Evolutionary conservation across 2,888 invertebrate species (phyloP).

Genomic region (Orthonychiurus folsomi): DNA sequence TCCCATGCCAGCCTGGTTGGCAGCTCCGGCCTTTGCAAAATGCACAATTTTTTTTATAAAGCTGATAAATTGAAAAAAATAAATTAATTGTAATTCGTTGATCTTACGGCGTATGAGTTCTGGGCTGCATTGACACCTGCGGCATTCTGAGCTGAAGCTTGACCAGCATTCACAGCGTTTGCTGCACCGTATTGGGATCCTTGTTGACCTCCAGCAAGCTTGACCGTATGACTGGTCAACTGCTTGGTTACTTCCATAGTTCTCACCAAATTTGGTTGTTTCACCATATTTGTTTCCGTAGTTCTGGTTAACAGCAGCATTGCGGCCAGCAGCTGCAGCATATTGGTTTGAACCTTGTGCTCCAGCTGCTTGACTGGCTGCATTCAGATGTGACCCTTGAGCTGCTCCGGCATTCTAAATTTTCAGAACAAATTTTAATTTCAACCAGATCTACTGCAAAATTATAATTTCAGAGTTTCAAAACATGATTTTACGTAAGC

Average conservation of each 20-base stretch:
- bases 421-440: background rate
- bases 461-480: too few relatives aligned
- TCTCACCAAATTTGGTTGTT: conserved; percentile 24
- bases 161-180: conserved; percentile 21
- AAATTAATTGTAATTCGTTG: too few relatives aligned
- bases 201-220: conserved; percentile 18
- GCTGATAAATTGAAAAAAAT: background rate
- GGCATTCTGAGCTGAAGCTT: conserved; percentile 18
- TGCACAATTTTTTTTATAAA: background rate
- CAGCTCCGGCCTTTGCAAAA: background rate
- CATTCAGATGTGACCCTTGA: conserved; percentile 13
- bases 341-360: conserved; percentile 15
- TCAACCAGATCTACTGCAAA: too few relatives aligned
- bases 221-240: conserved; percentile 21
- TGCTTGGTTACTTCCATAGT: conserved; percentile 18
- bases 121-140: conserved; percentile 7
- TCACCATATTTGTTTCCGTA: conserved; percentile 24
- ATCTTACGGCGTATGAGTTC: background rate
- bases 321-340: conserved; percentile 15
- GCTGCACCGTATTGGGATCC: conserved; percentile 17
- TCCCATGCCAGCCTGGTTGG: background rate
- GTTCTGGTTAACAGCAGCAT: conserved; percentile 19
- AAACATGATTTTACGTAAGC: conserved; percentile 12
- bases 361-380: conserved; percentile 13
- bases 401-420: conserved; percentile 9